These are phyloP conservation scores for Ochropleura plecta DNA, from an alignment of 2,888 invertebrate genomes.

Conservation along the genomic window DNA sequence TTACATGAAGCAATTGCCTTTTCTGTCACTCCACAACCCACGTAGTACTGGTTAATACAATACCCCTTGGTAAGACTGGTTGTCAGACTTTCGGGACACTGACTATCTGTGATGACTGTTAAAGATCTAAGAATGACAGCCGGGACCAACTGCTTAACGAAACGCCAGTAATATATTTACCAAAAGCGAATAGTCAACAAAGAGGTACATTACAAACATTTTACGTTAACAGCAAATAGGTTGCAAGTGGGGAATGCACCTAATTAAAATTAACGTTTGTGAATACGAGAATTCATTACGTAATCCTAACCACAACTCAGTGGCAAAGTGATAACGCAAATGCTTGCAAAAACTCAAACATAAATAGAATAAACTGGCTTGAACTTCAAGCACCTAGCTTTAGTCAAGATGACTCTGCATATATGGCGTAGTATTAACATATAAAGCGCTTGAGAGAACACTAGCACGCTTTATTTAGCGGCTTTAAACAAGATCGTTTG, in stretches of 20 bases:
- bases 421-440: constrained; percentile 52
- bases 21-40: no score
- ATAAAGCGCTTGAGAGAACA: constrained; percentile 46
- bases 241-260: background rate
- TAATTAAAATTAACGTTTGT: background rate
- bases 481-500: constrained; percentile 53
- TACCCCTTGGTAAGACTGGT: no score
- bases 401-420: constrained; percentile 34
- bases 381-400: constrained; percentile 41
- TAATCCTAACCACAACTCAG: constrained; percentile 6
- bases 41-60: no score
- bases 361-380: constrained; percentile 53
- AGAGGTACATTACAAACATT: background rate
- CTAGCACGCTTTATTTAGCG: constrained; percentile 45
- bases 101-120: no score
- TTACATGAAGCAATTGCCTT: no score
- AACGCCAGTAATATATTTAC: background rate
- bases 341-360: constrained; percentile 45
- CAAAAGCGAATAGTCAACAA: background rate
- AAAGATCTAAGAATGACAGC: no score
- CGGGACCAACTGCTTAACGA: no score
- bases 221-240: background rate
- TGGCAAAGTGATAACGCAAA: constrained; percentile 42
- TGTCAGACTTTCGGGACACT: no score
- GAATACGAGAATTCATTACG: background rate